Conservation (phyloP, 2,888 invertebrate genomes). For the Conomelus anceps region DNA sequence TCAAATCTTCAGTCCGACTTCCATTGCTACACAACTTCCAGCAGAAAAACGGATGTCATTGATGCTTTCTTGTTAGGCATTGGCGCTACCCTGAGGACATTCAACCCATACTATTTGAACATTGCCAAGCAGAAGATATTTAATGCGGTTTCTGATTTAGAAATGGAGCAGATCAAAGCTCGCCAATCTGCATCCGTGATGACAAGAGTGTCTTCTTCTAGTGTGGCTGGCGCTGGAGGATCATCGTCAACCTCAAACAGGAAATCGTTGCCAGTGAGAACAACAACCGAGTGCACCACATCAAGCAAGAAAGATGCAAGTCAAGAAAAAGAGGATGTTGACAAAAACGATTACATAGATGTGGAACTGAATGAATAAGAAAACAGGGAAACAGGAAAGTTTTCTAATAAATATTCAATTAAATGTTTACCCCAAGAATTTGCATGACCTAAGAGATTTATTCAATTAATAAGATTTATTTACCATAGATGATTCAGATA, state of each 20-base stretch:
- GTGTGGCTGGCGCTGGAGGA: too few relatives aligned
- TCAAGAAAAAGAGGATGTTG: not conserved
- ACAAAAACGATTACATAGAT: not conserved
- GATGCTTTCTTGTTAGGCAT: not conserved
- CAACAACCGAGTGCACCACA: not conserved
- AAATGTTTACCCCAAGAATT: not conserved
- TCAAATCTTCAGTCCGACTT: too few relatives aligned
- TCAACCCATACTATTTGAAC: not conserved
- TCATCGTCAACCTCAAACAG: too few relatives aligned
- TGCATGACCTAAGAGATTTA: too few relatives aligned
- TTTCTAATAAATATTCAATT: not conserved
- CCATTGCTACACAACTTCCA: not conserved
- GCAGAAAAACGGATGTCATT: not conserved
- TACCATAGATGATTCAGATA: too few relatives aligned
- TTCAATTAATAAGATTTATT: too few relatives aligned
- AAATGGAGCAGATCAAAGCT: not conserved
- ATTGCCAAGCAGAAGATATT: not conserved
- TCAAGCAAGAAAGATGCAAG: not conserved
- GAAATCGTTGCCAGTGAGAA: not conserved
- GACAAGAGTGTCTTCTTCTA: not conserved
- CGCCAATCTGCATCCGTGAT: not conserved
- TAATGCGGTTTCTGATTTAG: not conserved
- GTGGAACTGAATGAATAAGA: not conserved
- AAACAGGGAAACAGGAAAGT: not conserved
- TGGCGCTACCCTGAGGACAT: not conserved